Percentiles rank a stretch among this genome's conserved stretches.
Evolutionary conservation across 2,113 vertebrate species (phyloP).

Genomic region (Apteryx owenii): DNA sequence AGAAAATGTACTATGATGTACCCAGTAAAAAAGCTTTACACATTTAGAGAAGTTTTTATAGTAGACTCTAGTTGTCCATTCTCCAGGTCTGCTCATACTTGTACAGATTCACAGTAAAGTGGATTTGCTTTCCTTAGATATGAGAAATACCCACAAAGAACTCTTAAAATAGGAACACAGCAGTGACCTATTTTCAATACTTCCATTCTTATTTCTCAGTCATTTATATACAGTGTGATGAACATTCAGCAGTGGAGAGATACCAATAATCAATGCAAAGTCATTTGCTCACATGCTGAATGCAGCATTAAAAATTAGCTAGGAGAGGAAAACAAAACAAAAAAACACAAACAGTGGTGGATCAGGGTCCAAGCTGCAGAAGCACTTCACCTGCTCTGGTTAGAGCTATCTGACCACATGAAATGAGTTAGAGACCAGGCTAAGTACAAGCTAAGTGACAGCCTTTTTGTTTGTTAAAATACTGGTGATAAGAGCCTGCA

Average conservation of each 20-base stretch:
- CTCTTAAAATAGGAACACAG: background rate
- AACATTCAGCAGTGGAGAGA: constrained; percentile 2
- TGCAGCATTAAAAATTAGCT: background rate
- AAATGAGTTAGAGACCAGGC: background rate
- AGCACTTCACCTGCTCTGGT: background rate
- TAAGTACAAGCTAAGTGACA: background rate
- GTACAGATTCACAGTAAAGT: background rate
- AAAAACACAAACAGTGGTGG: background rate
- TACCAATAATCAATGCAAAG: background rate
- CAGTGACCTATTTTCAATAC: constrained; percentile 9
- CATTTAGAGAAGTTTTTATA: background rate
- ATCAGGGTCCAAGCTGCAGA: background rate
- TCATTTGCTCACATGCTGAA: background rate
- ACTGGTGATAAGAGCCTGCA: background rate
- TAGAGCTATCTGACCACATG: background rate
- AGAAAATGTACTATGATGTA: background rate
- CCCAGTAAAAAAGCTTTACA: background rate
- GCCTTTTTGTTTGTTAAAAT: background rate
- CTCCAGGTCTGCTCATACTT: background rate
- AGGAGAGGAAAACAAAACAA: background rate
- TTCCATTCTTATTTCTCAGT: constrained; percentile 18
- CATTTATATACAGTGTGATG: background rate
- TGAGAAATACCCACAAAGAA: background rate
- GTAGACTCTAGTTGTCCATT: background rate
- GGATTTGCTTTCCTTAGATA: background rate